Evolutionary conservation across 2,888 invertebrate genomes (phyloP).

Genomic region (Agrotis segetum): DNA sequence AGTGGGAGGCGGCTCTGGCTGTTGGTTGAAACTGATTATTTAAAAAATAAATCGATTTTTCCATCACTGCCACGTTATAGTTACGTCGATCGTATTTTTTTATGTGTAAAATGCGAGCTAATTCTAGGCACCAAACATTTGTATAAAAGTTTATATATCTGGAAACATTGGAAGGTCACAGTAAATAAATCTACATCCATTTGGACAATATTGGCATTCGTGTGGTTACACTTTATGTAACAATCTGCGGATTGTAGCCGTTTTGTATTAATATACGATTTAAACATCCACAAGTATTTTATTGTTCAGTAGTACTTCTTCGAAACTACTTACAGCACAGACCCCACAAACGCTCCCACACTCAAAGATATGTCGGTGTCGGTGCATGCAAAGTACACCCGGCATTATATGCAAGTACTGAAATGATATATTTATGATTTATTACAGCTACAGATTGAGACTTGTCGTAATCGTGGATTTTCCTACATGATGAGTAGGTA

Average conservation of each 20-base stretch:
- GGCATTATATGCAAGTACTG: too few relatives aligned
- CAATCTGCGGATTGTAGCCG: conserved; percentile 49
- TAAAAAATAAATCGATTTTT: not conserved
- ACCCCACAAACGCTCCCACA: too few relatives aligned
- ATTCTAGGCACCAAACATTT: conserved; percentile 18
- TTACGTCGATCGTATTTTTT: conserved; percentile 4
- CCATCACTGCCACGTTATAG: not conserved
- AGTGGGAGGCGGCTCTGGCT: too few relatives aligned
- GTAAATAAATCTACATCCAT: not conserved
- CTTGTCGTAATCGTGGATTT: too few relatives aligned
- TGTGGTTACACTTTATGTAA: conserved; percentile 49
- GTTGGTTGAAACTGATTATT: not conserved
- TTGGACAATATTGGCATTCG: conserved; percentile 3
- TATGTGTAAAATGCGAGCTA: not conserved
- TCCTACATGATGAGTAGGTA: too few relatives aligned
- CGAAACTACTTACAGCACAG: too few relatives aligned
- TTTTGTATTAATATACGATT: conserved; percentile 63
- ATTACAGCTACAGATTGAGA: too few relatives aligned
- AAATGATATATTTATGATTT: too few relatives aligned
- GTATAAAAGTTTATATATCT: not conserved
- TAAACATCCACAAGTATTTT: conserved; percentile 29
- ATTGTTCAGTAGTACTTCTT: not conserved
- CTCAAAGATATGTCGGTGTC: too few relatives aligned
- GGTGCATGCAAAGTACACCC: too few relatives aligned
- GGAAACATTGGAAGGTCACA: conserved; percentile 11